These are phyloP conservation scores for Anguilla pacifica DNA, from an alignment of 2,797 vertebrate genomes.

Conservation along the genomic window DNA sequence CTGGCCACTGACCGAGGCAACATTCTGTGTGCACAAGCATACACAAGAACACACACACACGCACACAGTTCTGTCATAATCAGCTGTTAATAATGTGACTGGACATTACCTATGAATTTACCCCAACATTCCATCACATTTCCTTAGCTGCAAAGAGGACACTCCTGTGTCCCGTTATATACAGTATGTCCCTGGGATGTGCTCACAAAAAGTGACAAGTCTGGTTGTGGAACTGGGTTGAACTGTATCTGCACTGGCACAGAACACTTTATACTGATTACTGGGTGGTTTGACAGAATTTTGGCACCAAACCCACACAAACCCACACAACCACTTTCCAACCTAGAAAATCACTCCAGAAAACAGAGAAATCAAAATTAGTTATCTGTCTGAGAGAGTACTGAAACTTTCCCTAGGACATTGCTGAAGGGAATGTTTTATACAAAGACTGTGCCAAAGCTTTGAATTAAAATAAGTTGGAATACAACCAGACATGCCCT, in stretches of 20 bases:
- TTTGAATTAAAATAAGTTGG: neutral
- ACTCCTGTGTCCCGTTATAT: neutral
- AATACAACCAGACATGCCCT: neutral
- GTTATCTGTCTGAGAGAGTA: neutral
- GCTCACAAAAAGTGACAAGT: neutral
- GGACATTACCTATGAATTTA: neutral
- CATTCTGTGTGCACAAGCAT: no score
- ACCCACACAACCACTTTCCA: neutral
- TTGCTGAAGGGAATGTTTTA: neutral
- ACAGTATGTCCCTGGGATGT: neutral
- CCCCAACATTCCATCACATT: neutral
- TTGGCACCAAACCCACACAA: neutral
- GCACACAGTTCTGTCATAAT: no score
- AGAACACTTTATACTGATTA: neutral
- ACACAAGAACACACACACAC: no score
- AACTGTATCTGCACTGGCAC: neutral
- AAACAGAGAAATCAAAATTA: neutral
- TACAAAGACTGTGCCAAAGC: conserved; percentile 2
- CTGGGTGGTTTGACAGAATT: neutral
- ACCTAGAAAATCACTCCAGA: neutral
- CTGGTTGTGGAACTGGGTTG: neutral
- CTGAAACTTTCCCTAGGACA: neutral
- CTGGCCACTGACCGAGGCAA: no score
- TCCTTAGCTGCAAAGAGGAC: neutral
- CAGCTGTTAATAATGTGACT: neutral